Evolutionary conservation across 1,140 invertebrate genomes (phyloP), one percentile per base, ranked within the genome.

Genomic region (Drosophila orena): DNA sequence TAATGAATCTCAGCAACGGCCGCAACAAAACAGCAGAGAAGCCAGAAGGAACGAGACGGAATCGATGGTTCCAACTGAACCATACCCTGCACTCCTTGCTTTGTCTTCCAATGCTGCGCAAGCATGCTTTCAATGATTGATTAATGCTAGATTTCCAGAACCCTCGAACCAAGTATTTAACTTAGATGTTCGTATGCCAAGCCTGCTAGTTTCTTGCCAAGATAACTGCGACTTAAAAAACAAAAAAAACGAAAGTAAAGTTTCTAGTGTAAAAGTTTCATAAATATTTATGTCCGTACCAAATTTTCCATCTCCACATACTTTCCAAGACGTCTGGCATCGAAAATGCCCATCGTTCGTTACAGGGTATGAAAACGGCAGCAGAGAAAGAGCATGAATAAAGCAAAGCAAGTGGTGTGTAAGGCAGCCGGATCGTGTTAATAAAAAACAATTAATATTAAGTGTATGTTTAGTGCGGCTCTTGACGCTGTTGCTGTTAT

Each of bases 381-480:
- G 8, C 60, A 47, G 17, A 61, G 46, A 4, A 57, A 43, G 38
- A 35, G 27, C 12, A 54, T 22, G 35, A 20, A 15, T 24, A 58
- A 58, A 70, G 60, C 44, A 62, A 30, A 54, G 59, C 37, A 70
- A 70, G 62, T 70, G 66, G 49, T 15, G 22, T 40, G 27, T 43
- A 56, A 56, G 71, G 58, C 81, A 68, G 35, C 75, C 49, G 74
- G 78, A 79, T 52, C 76, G 83, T 81, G 84, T 83, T 88, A 88
- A 88, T 89, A 88, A 88, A 88, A 88, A 88, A 88, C 83, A 88
- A 88, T 88, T 88, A 88, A 88, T 88, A 88, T 83, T 84, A 88
- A 89, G 83, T 89, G 81, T 88, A 86, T 88, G 79, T 89, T 88
- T 88, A 88, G 83, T 88, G 84, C 37, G 46, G 72, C 72, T 70